phyloP scores from a whole-genome alignment of 2,888 invertebrate genomes.

The Drosophila macrothrix region DNA sequence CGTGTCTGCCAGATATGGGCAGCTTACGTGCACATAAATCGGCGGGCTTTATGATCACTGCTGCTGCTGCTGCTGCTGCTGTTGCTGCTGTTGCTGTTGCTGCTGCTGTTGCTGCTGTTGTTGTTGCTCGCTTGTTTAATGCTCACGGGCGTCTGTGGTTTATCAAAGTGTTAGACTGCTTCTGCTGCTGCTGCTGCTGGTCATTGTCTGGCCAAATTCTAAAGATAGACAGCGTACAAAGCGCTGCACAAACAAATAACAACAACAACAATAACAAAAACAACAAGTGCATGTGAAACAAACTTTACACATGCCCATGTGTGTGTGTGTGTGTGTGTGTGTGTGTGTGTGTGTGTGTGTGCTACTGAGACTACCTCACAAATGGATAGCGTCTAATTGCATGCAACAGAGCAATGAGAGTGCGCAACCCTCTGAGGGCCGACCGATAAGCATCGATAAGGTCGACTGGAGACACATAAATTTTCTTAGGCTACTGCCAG shows the following conservation, averaged over 20 bases:
- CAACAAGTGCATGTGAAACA: conserved; percentile 74
- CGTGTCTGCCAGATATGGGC: conserved; percentile 33
- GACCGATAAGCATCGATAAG: conserved; percentile 65
- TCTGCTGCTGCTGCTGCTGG: conserved; percentile 16
- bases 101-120: background rate
- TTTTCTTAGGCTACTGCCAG: conserved; percentile 28
- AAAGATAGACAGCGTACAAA: conserved; percentile 49
- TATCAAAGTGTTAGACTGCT: conserved; percentile 63
- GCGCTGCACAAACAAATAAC: conserved; percentile 49
- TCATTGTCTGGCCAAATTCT: conserved; percentile 74
- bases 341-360: conserved; percentile 20
- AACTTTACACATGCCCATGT: conserved; percentile 40
- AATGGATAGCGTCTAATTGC: conserved; percentile 58
- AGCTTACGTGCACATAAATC: conserved; percentile 33
- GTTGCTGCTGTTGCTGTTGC: background rate
- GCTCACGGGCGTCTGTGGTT: conserved; percentile 56
- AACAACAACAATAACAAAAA: conserved; percentile 33
- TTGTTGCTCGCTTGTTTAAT: background rate
- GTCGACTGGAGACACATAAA: conserved; percentile 59
- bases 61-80: conserved; percentile 9
- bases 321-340: conserved; percentile 8
- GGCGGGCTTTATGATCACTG: conserved; percentile 35
- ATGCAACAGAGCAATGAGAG: conserved; percentile 31
- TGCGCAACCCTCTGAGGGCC: conserved; percentile 43
- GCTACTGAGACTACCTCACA: conserved; percentile 48